These are phyloP conservation scores for Chromis chromis DNA, from an alignment of 2,797 vertebrate species.

Conservation along the genomic window DNA sequence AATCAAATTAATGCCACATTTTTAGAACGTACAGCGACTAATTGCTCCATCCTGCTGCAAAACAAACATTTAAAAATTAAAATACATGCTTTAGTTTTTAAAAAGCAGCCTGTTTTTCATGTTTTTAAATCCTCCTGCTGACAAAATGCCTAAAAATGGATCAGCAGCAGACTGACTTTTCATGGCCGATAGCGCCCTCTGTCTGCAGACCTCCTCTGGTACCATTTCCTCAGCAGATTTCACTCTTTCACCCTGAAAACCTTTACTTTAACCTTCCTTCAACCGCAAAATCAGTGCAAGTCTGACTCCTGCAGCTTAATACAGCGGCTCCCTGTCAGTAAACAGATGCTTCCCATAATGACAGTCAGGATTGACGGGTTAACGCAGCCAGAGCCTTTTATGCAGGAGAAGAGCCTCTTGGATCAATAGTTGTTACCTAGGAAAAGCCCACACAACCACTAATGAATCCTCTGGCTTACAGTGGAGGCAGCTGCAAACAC, in stretches of 20 bases:
- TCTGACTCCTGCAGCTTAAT: constrained; percentile 7
- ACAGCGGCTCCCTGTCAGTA: constrained; percentile 42
- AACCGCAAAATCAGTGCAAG: constrained; percentile 36
- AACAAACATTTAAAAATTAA: background rate
- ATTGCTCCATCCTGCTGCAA: background rate
- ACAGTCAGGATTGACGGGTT: constrained; percentile 67
- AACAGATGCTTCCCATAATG: constrained; percentile 55
- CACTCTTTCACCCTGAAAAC: constrained; percentile 14
- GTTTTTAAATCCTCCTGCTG: background rate
- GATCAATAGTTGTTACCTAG: constrained; percentile 81
- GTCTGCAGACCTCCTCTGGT: constrained; percentile 48
- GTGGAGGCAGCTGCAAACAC: constrained; percentile 7
- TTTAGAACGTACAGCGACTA: too few species aligned
- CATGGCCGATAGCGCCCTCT: constrained; percentile 77
- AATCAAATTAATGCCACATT: too few species aligned
- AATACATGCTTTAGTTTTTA: background rate
- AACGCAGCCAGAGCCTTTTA: constrained; percentile 67
- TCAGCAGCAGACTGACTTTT: background rate
- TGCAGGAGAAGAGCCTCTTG: constrained; percentile 54
- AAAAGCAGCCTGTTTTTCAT: background rate
- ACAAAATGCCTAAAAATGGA: background rate
- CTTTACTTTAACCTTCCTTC: constrained; percentile 20
- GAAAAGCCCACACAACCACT: constrained; percentile 78
- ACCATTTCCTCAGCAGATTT: constrained; percentile 10
- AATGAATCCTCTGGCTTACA: constrained; percentile 78